Conservation (phyloP, 2,113 vertebrate genomes). For the Vidua macroura region DNA sequence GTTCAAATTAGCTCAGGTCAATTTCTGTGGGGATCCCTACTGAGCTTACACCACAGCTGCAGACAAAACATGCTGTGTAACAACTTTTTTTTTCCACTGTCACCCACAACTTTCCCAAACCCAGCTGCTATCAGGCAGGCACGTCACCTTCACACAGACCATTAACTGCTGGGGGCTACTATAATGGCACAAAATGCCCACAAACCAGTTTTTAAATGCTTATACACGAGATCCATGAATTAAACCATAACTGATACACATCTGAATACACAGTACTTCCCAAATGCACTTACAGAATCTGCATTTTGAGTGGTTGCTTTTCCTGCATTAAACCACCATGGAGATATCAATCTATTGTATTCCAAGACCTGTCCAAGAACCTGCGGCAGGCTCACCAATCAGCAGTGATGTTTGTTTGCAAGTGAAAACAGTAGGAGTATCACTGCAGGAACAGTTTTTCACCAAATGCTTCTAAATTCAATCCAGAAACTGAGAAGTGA, state of each 20-base stretch:
- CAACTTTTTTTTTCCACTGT: neutral
- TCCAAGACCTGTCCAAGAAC: neutral
- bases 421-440: neutral
- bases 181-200: accelerated
- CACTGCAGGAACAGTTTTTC: neutral
- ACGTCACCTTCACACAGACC: neutral
- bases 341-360: neutral
- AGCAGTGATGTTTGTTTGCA: neutral
- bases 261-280: neutral
- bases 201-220: neutral
- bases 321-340: neutral
- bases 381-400: neutral
- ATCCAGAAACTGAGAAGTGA: neutral
- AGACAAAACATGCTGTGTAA: neutral
- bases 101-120: neutral
- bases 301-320: neutral
- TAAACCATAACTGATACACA: neutral
- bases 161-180: neutral
- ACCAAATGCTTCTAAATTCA: neutral
- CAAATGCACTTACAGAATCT: neutral
- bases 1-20: neutral
- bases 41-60: neutral
- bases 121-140: neutral
- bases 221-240: neutral
- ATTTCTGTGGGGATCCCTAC: neutral